Conservation (phyloP, 1,140 invertebrate genomes). For the Eupristina koningsbergeri region DNA sequence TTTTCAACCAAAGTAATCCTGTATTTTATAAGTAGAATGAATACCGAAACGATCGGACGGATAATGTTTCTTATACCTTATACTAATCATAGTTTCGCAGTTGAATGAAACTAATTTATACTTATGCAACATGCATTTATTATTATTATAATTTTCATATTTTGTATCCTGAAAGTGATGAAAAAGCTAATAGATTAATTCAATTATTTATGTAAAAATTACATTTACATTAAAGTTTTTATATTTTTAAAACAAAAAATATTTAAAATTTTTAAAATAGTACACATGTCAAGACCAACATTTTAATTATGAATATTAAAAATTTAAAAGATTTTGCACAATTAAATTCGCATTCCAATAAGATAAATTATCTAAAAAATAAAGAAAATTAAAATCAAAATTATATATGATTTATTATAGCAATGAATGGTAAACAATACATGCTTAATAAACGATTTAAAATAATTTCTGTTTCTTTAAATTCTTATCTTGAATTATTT, state of each 20-base stretch:
- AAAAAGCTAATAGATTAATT: background rate
- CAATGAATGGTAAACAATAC: no score
- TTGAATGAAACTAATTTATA: background rate
- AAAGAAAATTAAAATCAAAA: no score
- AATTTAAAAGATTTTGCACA: background rate
- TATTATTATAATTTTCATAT: background rate
- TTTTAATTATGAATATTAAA: background rate
- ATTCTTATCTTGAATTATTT: no score
- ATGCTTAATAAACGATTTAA: no score
- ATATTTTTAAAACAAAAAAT: no score
- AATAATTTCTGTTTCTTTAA: no score
- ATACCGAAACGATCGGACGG: background rate
- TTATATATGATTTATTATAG: no score
- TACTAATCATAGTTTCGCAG: background rate
- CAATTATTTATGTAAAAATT: background rate
- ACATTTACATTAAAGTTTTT: no score
- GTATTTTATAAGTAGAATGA: constrained; percentile 3
- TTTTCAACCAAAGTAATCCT: background rate
- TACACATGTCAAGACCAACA: background rate
- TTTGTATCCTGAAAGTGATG: background rate
- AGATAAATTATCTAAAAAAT: no score
- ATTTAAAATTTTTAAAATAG: no score
- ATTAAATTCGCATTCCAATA: no score
- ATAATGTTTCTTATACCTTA: background rate
- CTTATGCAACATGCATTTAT: background rate